A percentile compares a stretch with the other conserved stretches of the same genome.
These are phyloP conservation scores for Sebastes glaucus DNA, from an alignment of 2,797 vertebrate genomes.

Conservation along the genomic window DNA sequence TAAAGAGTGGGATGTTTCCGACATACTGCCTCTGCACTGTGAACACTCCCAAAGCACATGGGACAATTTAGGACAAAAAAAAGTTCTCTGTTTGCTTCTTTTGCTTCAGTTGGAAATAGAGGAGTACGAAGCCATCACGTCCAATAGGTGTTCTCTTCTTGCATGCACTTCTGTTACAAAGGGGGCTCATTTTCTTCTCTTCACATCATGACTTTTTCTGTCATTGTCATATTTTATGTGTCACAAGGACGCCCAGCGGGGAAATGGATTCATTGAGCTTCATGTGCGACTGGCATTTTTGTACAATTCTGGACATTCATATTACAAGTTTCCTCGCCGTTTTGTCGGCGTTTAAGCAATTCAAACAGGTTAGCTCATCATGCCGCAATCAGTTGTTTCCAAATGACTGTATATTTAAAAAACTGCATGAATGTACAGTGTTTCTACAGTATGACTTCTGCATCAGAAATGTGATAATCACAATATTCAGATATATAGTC, in stretches of 20 bases:
- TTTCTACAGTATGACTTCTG: conserved; percentile 67
- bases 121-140: conserved; percentile 59
- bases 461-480: conserved; percentile 73
- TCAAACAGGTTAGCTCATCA: conserved; percentile 15
- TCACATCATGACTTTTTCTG: conserved; percentile 1
- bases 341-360: conserved; percentile 25
- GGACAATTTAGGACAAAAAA: conserved; percentile 23
- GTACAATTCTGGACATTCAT: conserved; percentile 43
- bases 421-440: conserved; percentile 77
- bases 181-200: conserved; percentile 20
- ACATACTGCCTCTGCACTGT: conserved; percentile 51
- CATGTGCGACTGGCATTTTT: conserved; percentile 31
- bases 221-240: conserved; percentile 32
- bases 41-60: conserved; percentile 38
- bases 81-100: conserved; percentile 20
- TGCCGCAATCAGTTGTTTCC: conserved; percentile 1
- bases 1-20: conserved; percentile 20
- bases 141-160: conserved; percentile 25
- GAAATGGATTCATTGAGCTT: conserved; percentile 2
- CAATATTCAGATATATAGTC: conserved; percentile 61
- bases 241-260: neutral
- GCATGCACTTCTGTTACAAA: conserved; percentile 58
- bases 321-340: conserved; percentile 24
- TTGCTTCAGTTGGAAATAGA: conserved; percentile 30
- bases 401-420: conserved; percentile 50